phyloP scores from a whole-genome alignment of 2,113 vertebrate genomes.

The Poicephalus meyeri region DNA sequence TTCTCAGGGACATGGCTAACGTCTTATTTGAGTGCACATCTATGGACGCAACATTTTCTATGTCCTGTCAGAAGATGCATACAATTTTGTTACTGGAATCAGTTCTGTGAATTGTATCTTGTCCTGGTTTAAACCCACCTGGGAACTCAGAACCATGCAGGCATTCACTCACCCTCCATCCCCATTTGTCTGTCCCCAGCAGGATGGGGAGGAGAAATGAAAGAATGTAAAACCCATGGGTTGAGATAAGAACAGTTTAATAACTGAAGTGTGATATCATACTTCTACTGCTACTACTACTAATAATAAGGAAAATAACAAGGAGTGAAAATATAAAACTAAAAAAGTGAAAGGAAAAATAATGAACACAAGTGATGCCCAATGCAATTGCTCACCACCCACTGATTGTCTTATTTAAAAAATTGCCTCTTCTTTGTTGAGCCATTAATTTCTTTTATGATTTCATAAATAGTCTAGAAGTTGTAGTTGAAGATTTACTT shows the following conservation, averaged over 20 bases:
- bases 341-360: not conserved
- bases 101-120: not conserved
- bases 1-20: not conserved
- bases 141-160: not conserved
- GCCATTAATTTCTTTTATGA: not conserved
- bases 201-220: not conserved
- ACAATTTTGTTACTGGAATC: not conserved
- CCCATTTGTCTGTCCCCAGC: not conserved
- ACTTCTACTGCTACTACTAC: fast-evolving
- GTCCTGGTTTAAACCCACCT: not conserved
- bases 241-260: not conserved
- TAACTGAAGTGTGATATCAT: not conserved
- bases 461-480: not conserved
- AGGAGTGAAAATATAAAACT: not conserved
- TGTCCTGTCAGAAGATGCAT: not conserved
- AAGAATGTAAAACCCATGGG: not conserved
- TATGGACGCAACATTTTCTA: not conserved
- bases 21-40: not conserved
- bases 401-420: not conserved
- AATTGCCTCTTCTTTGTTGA: not conserved
- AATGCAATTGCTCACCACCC: not conserved
- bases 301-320: not conserved
- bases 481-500: not conserved
- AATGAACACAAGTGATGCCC: not conserved
- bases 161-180: not conserved